phyloP scores from a whole-genome alignment of 2,888 invertebrate species.

The Philonicus albiceps region DNA sequence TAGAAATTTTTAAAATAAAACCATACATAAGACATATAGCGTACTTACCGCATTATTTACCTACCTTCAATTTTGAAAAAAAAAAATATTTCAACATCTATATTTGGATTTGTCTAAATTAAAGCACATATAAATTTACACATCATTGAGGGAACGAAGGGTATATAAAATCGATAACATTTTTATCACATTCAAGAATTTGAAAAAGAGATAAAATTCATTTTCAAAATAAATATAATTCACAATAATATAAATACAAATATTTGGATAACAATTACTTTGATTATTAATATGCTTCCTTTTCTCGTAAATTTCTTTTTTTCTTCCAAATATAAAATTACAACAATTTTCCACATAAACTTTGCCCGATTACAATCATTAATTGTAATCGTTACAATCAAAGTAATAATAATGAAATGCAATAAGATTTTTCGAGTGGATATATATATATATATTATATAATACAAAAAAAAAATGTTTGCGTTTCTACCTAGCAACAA shows the following conservation, averaged over 20 bases:
- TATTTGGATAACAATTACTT: constrained; percentile 37
- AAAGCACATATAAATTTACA: neutral
- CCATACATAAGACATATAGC: neutral
- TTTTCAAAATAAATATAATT: constrained; percentile 36
- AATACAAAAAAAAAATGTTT: constrained; percentile 5
- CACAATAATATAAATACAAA: constrained; percentile 40
- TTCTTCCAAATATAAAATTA: constrained; percentile 30
- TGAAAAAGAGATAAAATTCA: neutral
- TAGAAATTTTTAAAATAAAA: neutral
- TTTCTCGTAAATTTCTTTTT: neutral
- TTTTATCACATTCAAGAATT: neutral
- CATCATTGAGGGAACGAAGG: neutral
- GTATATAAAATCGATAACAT: neutral
- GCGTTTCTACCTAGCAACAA: constrained; percentile 6
- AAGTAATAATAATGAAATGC: constrained; percentile 22
- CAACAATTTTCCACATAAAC: constrained; percentile 14
- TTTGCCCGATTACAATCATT: neutral
- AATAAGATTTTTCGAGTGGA: neutral
- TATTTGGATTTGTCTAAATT: neutral
- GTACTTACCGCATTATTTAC: neutral
- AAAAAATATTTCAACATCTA: neutral
- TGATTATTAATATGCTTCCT: constrained; percentile 15
- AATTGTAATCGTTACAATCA: neutral
- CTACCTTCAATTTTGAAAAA: neutral
- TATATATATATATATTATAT: constrained; percentile 7